Percentiles rank a stretch among this genome's conserved stretches.
Evolutionary conservation across 2,113 vertebrate species (phyloP).

Genomic region (Monarcha castaneiventris): DNA sequence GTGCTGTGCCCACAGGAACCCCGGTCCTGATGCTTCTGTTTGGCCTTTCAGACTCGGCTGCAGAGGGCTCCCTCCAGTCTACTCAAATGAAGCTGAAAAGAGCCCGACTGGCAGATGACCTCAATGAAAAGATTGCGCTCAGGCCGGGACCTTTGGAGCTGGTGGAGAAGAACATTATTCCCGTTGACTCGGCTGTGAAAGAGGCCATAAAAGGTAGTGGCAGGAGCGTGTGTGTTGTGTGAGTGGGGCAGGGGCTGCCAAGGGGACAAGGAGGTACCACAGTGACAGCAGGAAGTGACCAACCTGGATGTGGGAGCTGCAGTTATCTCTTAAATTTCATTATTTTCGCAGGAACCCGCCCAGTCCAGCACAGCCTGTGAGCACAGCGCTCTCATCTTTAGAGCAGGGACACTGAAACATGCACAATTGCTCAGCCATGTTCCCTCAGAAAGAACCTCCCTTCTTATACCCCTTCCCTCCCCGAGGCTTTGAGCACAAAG

Average conservation of each 20-base stretch:
- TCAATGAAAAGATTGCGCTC: conserved; percentile 90
- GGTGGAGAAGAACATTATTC: conserved; percentile 92
- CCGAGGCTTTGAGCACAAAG: neutral
- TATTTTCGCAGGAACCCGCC: neutral
- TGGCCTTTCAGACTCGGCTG: conserved; percentile 75
- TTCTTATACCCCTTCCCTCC: neutral
- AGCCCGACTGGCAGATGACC: conserved; percentile 85
- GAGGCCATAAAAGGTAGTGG: conserved; percentile 85
- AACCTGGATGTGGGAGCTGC: neutral
- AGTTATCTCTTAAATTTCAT: neutral
- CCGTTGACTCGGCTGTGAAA: conserved; percentile 84
- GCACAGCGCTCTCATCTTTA: neutral
- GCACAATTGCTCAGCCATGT: neutral
- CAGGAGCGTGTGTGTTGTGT: neutral
- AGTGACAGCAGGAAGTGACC: neutral
- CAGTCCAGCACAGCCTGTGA: neutral
- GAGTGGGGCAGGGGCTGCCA: neutral
- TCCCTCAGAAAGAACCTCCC: neutral
- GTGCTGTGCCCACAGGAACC: neutral
- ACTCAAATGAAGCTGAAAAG: conserved; percentile 89
- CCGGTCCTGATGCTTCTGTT: neutral
- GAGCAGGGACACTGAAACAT: neutral
- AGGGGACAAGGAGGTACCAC: accelerated
- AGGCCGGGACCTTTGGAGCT: conserved; percentile 89
- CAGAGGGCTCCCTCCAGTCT: conserved; percentile 80